Base-by-base conservation (phyloP, 2,888 invertebrate species). In the Diarsia mendica region DNA sequence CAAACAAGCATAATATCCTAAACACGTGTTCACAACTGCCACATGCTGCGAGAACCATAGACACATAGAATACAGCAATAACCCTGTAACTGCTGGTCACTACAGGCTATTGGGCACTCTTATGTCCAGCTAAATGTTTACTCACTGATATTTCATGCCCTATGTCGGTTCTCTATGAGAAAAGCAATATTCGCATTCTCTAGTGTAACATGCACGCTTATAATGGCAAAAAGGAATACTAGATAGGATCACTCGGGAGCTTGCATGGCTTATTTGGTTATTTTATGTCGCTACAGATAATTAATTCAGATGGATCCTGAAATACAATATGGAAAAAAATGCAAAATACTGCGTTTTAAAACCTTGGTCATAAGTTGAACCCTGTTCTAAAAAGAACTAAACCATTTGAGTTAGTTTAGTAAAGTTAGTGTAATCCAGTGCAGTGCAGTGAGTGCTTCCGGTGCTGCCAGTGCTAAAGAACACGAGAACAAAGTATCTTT, bases 131-230 rank as follows among this genome's bases (percentile, higher is more conserved):
- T 80, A 65, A 77, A 80, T n/a, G n/a, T 80, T 73, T 60, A 65
- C 46, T 46, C 33, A 5, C 80, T 51, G 73, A 60, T 65, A 80
- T 77, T 66, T 65, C 51, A 48, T 80, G 48, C 65, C 51, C 73
- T 65, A 51, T 80, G 49, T 15, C 51, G 23, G 33, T 23, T 15
- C 6, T 51, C n/a, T 39, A 46, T 58, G 46, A 39, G 51, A 60
- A 74, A 65, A 61, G 65, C 80, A 80, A 77, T 80, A 74, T 65
- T 77, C 20, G 49, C 33, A 33, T 23, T 33, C 15, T 61, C 20
- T 53, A 44, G 48, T 48, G 23, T 68, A 33, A 11, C 60, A 60
- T 13, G 2, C 44, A 55, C 4, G 3, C 1, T 11, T 13, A n/a
- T 58, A 80, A 58, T 49, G 55, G 18, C 10, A 39, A 72, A 64